Evolutionary conservation across 2,797 vertebrate genomes (phyloP), one percentile per base, ranked within the genome.

Genomic region (Megaceryle alcyon): DNA sequence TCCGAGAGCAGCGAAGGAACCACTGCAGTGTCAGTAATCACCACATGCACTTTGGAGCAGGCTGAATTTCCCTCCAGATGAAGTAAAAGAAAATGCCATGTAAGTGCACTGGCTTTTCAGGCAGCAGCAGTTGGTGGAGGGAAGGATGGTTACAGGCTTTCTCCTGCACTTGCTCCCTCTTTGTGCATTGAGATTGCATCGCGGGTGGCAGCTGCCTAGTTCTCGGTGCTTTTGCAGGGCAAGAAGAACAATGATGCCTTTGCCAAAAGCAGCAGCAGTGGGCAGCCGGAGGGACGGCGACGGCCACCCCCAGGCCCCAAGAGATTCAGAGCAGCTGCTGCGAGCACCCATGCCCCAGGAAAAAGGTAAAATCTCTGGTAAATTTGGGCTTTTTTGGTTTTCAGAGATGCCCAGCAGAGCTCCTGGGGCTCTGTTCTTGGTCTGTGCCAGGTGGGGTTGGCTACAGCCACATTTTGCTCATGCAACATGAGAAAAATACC

Each of bases 321-420:
- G 82, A 88, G 70, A 14, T 97, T 97, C 85, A 88, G 90, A 87
- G 31, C 73, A 25, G 72, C 91, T 29, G 59, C 84, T 76, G 26
- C 56, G 56, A 31, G 63, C 21, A 22, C 57, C 51, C 65, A 33
- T 0, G 0, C 51, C 48, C 31, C 57, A 0, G 89, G 88, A 28
- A 96, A 64, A 81, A 97, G 97, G 97, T 98, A 92, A 86, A 48
- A 26, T 46, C 26, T 69, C 33, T n/a, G 56, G 6, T 39, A 51
- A 35, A 23, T 68, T 19, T 2, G 22, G 29, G n/a, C 16, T 68
- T 17, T 60, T 59, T 71, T 44, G 25, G 17, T 59, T 93, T 88
- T 54, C 14, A 13, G 51, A 2, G 4, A 7, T 70, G 63, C 18
- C 22, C 33, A 43, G 8, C 21, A 39, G 21, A 51, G 25, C 31